Evolutionary conservation across 2,113 vertebrate species (phyloP), one percentile per base, ranked within the genome.

Genomic region (Corythornis madagascariensis): DNA sequence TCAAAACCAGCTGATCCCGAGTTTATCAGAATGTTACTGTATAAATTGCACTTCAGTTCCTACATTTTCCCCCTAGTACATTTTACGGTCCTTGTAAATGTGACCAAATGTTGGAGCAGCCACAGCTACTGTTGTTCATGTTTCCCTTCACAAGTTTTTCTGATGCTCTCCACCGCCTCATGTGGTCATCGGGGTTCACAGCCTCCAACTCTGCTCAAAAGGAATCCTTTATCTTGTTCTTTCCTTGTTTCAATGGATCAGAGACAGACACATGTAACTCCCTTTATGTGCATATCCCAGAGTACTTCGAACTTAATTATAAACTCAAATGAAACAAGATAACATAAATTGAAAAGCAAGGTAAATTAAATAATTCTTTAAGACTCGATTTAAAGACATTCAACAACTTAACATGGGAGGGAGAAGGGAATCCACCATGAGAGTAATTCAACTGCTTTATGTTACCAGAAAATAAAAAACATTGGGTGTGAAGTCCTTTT

Each of bases 1-100:
- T 86, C 90, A 89, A 88, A 96, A 75, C 83, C 93, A 93, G 78
- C 90, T 96, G 88, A 90, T 95, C 91, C 89, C 10, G 69, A 89
- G 29, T 87, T 82, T 90, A 91, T 93, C 89, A 92, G 82, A 83
- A 65, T 5, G 7, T 73, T 86, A 55, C 69, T 84, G 81, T 94
- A 85, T 17, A 77, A 90, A 88, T 8, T 73, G 83, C 88, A 93
- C 93, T 94, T 22, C 53, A 91, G 78, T 31, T 85, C 83, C 85
- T 9, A 86, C 83, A 78, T 88, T 91, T 95, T 78, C 50, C 83
- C 80, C 74, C 71, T 61, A 40, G 29, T 64, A 8, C 33, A 50
- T 90, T 93, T 92, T 85, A 90, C 16, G 6, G 71, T 35, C 60
- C 72, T 94, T 91, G 67, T 83, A 71, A 93, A 93, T 35, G 13